Percentiles rank a stretch among this genome's conserved stretches.
These are phyloP conservation scores for Apeltes quadracus DNA, from an alignment of 2,113 vertebrate genomes.

Conservation along the genomic window DNA sequence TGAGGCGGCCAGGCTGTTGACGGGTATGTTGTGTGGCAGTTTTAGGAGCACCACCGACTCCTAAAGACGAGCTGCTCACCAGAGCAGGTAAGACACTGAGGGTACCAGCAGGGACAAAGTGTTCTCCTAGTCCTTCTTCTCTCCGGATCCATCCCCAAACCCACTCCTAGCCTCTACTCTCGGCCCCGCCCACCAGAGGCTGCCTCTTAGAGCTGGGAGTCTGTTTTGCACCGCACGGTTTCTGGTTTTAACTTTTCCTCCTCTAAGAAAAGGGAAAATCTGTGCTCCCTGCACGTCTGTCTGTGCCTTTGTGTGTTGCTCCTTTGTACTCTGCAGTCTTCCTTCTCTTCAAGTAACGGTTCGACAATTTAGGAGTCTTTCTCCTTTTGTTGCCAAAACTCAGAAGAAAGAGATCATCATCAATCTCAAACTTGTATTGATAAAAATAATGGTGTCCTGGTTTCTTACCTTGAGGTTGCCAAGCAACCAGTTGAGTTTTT, in stretches of 20 bases:
- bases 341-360: neutral
- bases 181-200: neutral
- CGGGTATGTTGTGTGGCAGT: constrained; percentile 71
- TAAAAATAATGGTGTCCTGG: neutral
- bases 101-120: constrained; percentile 22
- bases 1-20: constrained; percentile 55
- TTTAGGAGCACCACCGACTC: constrained; percentile 77
- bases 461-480: neutral
- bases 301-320: constrained; percentile 32
- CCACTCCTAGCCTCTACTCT: constrained; percentile 27
- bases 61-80: constrained; percentile 64
- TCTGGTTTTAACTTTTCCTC: constrained; percentile 25
- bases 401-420: neutral
- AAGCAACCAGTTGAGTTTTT: neutral
- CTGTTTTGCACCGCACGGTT: constrained; percentile 32
- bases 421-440: neutral
- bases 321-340: constrained; percentile 27
- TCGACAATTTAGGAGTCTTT: constrained; percentile 7
- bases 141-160: constrained; percentile 37
- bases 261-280: neutral
- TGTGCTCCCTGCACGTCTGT: constrained; percentile 2
- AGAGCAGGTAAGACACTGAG: constrained; percentile 75
- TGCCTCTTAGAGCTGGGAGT: constrained; percentile 34
- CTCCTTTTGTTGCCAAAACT: neutral
- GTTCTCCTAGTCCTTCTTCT: constrained; percentile 13